Base-by-base conservation (phyloP, 1,140 invertebrate species). In the Drosophila seguyi region DNA sequence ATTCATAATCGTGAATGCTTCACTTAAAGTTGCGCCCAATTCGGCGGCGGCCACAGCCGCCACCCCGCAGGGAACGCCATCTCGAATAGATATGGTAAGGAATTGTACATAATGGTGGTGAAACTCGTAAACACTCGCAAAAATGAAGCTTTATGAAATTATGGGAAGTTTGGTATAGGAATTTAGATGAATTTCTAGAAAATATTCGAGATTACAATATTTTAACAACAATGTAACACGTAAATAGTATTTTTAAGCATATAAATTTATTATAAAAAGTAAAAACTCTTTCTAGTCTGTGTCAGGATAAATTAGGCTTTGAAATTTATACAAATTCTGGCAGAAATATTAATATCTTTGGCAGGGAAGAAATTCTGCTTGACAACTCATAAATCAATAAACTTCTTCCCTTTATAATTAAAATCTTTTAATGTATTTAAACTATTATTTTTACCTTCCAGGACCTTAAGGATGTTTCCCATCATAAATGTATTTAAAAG, bases 1-100 rank as follows among this genome's bases (percentile, higher is more conserved):
- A 92, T 92, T 92, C 81, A 90, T 92, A 92, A 91, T 91, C 87
- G 78, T 76, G 83, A 91, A 87, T 78, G 75, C 80, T 77, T 81
- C 57, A 65, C 81, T 90, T 81, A 81, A 90, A 90, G 81, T 73
- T 79, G 27, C 53, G 52, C 75, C 48, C 47, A 29, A 57, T 52
- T 42, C n/a, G n/a, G n/a, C 42, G 27, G 34, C 44, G 44, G 42
- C 52, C 75, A 77, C 67, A 39, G n/a, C n/a, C n/a, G 42, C 67
- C 75, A 83, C 83, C 78, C 82, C 71, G 50, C 58, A 34, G 79
- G 79, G 74, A 81, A 41, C 60, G 44, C 59, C 57, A 53, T 53
- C 31, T 53, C 31, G 31, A 65, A 78, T 44, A 67, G n/a, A 60
- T 72, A 78, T 34, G n/a, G 14, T 38, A 29, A 11, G 20, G 57